Percentiles rank a stretch among this genome's conserved stretches.
Conservation (phyloP, 2,113 vertebrate species). For the Labeo rohita region DNA sequence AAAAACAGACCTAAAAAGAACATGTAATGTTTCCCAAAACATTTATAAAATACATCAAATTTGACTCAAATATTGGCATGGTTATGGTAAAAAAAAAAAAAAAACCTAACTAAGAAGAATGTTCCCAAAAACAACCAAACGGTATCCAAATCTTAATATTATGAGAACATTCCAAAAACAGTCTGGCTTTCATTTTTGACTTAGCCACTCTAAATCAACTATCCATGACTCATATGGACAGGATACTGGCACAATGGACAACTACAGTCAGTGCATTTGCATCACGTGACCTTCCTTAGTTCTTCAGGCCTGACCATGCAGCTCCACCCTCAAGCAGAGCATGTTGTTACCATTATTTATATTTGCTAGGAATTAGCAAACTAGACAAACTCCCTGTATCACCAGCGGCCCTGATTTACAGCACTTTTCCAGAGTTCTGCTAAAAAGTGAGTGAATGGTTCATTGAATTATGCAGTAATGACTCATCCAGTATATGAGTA, state of each 20-base stretch:
- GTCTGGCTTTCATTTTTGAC: background rate
- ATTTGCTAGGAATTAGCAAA: background rate
- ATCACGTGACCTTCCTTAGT: background rate
- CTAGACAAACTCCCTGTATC: background rate
- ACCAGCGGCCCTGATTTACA: background rate
- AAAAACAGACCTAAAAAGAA: background rate
- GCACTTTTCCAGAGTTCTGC: background rate
- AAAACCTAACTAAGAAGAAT: too few species aligned
- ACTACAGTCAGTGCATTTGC: background rate
- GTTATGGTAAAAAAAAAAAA: background rate
- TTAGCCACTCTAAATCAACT: background rate
- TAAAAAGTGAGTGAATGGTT: conserved; percentile 8
- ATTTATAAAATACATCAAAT: too few species aligned
- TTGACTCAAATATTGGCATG: background rate
- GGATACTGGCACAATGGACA: background rate
- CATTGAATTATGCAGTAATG: background rate
- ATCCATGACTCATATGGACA: background rate
- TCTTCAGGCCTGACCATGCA: background rate
- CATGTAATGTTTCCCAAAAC: background rate
- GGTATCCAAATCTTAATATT: background rate
- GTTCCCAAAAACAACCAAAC: background rate
- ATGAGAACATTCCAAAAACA: background rate
- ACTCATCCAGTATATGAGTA: background rate
- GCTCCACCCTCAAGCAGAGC: background rate
- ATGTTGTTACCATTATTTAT: background rate